phyloP scores from a whole-genome alignment of 1,140 invertebrate species.

The Caenorhabditis remanei region DNA sequence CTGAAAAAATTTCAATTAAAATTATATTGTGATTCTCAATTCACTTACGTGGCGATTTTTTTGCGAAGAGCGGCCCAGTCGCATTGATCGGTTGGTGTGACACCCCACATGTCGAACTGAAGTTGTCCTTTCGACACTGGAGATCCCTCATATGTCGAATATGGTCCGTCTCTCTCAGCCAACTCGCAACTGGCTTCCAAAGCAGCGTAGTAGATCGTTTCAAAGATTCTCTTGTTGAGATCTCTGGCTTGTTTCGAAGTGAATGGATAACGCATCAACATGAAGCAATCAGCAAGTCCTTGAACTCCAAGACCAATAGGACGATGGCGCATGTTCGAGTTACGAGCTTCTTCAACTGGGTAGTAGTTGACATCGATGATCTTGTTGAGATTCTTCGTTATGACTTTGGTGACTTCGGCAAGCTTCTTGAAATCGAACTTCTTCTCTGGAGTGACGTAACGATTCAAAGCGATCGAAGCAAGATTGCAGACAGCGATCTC shows the following conservation, averaged over 20 bases:
- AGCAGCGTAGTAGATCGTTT: constrained; percentile 97
- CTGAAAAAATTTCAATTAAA: background rate
- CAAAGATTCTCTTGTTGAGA: constrained; percentile 96
- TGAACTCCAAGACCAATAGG: constrained; percentile 94
- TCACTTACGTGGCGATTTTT: constrained; percentile 82
- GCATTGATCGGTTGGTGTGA: constrained; percentile 89
- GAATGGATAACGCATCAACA: constrained; percentile 93
- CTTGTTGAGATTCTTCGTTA: constrained; percentile 94
- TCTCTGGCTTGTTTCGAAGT: constrained; percentile 85
- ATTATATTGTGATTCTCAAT: background rate
- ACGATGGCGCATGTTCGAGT: constrained; percentile 90
- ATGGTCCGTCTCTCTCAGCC: constrained; percentile 85
- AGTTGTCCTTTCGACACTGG: constrained; percentile 95
- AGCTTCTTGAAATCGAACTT: constrained; percentile 91
- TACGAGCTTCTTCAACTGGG: constrained; percentile 85
- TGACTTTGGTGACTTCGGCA: constrained; percentile 86
- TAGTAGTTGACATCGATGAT: constrained; percentile 98
- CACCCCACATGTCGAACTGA: constrained; percentile 97
- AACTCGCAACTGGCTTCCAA: constrained; percentile 96
- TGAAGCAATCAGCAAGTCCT: constrained; percentile 95
- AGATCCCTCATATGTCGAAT: constrained; percentile 90
- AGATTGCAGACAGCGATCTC: constrained; percentile 96
- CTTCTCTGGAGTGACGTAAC: constrained; percentile 86
- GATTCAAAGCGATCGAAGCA: constrained; percentile 96
- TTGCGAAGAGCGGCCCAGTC: constrained; percentile 89